Base-by-base conservation (phyloP, 1,140 invertebrate species). In the Cepaea nemoralis region DNA sequence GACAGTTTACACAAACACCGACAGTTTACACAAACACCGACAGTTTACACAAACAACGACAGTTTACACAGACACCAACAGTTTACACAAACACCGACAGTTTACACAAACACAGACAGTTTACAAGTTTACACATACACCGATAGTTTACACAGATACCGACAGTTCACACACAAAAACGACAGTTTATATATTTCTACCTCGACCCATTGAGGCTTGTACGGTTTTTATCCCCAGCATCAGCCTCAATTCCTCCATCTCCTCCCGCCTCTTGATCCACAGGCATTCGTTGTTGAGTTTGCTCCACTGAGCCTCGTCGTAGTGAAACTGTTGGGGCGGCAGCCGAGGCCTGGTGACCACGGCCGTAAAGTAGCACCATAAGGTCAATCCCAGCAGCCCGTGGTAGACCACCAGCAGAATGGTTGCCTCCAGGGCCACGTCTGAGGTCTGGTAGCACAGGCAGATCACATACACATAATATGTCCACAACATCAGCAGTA, bases 391-490 rank as follows among this genome's bases (percentile, higher is more conserved):
- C 37, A 71, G 24, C 37, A 71, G 35, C 2, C 16, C 2, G 69
- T 71, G 69, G 24, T 71, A 71, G 37, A 71, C 5, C 2, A 45
- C 22, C 16, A 71, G 69, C 33, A 71, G 22, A 5, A 71, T 6
- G 31, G 24, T 37, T 24, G 24, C 31, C 37, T 40, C 69, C 67
- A 3, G 2, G n/a, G 50, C 12, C 0, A 40, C 69, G 1, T n/a
- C 16, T 39, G 40, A 45, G 12, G 69, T 71, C 19, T n/a, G n/a
- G 35, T 5, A 39, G 24, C 69, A 71, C 33, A 71, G 39, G 1
- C 8, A 16, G n/a, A 39, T n/a, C 10, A 71, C 67, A 22, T 71
- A 71, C 1, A 71, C 69, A 22, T 71, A 71, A 33, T 71, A 71
- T 1, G 69, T 71, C 69, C 69, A 71, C 6, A 27, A 24, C 16